These are phyloP conservation scores for Sparidentex hasta DNA, from an alignment of 2,797 vertebrate genomes.

Conservation along the genomic window DNA sequence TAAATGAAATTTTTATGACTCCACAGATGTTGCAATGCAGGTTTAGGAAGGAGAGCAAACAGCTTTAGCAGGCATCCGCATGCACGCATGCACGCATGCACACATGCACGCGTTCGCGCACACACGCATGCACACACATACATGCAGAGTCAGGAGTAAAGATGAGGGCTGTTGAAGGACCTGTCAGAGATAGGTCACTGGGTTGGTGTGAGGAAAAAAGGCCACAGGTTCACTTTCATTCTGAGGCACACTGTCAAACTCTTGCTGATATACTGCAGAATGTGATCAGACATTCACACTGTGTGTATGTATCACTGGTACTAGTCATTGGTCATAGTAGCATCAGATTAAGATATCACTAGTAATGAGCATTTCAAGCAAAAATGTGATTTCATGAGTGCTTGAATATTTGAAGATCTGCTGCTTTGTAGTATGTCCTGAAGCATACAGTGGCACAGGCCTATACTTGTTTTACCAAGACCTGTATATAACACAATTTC, in stretches of 20 bases:
- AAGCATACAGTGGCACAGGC: no score
- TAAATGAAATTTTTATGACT: conserved; percentile 48
- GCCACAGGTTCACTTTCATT: conserved; percentile 57
- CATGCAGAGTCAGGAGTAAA: conserved; percentile 20
- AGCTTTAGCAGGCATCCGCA: not conserved
- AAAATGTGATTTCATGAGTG: no score
- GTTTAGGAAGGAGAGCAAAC: conserved; percentile 15
- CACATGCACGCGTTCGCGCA: no score
- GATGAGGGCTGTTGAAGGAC: conserved; percentile 17
- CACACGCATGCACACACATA: conserved; percentile 9
- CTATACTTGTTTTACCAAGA: no score
- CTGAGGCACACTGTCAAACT: conserved; percentile 30
- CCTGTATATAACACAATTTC: no score
- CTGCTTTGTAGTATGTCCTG: no score
- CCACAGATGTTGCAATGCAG: conserved; percentile 42
- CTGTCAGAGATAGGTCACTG: conserved; percentile 70
- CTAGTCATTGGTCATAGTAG: not conserved
- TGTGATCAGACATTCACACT: not conserved
- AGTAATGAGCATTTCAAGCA: no score
- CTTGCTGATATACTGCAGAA: conserved; percentile 18
- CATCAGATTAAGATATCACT: not conserved
- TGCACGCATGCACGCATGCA: not conserved
- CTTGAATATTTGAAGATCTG: no score
- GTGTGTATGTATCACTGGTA: not conserved
- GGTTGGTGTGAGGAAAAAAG: conserved; percentile 55